Conservation (phyloP, 2,888 invertebrate genomes). For the Baccha elongata region DNA sequence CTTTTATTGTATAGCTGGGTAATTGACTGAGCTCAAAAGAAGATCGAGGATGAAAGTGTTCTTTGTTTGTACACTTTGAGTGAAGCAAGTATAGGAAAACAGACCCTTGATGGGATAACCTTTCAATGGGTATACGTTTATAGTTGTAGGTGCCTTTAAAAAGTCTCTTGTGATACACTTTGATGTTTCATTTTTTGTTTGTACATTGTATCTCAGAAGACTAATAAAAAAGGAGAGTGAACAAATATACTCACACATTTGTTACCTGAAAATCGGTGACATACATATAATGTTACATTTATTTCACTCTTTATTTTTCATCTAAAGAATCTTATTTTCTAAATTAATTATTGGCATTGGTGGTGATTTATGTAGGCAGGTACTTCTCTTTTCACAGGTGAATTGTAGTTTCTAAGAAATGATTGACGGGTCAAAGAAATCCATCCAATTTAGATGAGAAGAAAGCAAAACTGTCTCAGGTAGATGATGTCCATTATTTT, state of each 20-base stretch:
- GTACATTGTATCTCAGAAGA: neutral
- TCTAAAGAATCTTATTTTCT: constrained; percentile 22
- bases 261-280: constrained; percentile 41
- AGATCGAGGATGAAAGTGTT: constrained; percentile 34
- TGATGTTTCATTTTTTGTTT: constrained; percentile 5
- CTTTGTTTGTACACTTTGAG: constrained; percentile 60
- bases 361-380: constrained; percentile 34
- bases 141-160: constrained; percentile 3
- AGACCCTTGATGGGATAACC: neutral
- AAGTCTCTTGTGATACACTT: constrained; percentile 7
- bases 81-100: constrained; percentile 3
- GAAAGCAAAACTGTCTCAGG: constrained; percentile 12
- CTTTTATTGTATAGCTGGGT: neutral
- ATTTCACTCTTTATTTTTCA: constrained; percentile 6
- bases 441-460: neutral
- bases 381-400: constrained; percentile 39
- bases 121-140: neutral
- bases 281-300: constrained; percentile 23
- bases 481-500: constrained; percentile 28
- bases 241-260: constrained; percentile 29
- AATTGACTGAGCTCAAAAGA: constrained; percentile 6
- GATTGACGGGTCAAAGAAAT: constrained; percentile 21
- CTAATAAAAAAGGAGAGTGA: neutral
- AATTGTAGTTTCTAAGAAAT: constrained; percentile 34
- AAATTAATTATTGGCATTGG: constrained; percentile 30